Evolutionary conservation across 2,113 vertebrate species (phyloP).

Genomic region (Lasiurus borealis): DNA sequence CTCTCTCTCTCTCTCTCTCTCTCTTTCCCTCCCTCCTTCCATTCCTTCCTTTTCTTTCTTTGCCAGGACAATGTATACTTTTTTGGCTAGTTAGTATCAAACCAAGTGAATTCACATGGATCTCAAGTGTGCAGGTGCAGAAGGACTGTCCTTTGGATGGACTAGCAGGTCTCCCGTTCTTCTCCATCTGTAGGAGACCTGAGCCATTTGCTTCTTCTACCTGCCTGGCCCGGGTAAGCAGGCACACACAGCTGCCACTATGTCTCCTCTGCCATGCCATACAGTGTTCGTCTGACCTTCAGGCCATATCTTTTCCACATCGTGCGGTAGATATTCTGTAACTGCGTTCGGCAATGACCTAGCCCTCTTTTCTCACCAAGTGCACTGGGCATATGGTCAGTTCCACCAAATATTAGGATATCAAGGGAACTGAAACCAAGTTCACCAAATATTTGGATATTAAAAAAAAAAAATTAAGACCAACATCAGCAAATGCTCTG

Average conservation of each 20-base stretch:
- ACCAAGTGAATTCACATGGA: background rate
- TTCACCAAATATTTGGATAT: background rate
- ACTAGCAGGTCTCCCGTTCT: background rate
- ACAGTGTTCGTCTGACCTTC: background rate
- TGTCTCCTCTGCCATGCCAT: background rate
- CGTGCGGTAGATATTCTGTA: background rate
- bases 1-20: too few relatives aligned
- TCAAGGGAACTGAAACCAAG: background rate
- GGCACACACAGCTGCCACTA: background rate
- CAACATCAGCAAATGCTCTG: background rate
- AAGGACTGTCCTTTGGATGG: background rate
- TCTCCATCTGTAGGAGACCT: background rate
- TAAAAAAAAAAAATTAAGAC: background rate
- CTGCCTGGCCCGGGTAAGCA: background rate
- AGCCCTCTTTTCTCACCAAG: background rate
- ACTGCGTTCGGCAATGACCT: background rate
- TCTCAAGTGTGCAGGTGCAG: background rate
- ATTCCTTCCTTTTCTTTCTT: background rate
- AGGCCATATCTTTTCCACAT: background rate
- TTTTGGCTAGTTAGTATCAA: background rate
- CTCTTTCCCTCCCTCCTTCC: too few relatives aligned
- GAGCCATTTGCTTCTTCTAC: background rate
- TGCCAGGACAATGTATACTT: background rate
- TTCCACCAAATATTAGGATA: slow-evolving; percentile 10
- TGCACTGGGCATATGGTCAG: background rate